Evolutionary conservation across 2,797 vertebrate genomes (phyloP).

Genomic region (Erethizon dorsatum): DNA sequence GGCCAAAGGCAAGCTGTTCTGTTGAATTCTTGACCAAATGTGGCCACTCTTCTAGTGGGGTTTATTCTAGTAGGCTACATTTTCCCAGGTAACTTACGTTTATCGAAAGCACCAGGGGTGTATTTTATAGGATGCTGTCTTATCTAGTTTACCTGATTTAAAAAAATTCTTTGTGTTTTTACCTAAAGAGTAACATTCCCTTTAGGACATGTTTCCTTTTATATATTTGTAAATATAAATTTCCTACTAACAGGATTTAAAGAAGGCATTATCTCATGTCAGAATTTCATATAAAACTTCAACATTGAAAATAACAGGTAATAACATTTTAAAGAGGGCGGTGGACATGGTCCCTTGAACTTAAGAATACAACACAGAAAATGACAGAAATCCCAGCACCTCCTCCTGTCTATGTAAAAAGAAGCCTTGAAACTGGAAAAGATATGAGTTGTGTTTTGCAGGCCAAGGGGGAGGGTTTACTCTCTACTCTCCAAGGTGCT

Average conservation of each 20-base stretch:
- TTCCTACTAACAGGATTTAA: slow-evolving; percentile 50
- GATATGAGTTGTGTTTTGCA: neutral
- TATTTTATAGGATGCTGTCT: neutral
- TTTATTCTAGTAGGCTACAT: neutral
- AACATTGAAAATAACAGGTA: slow-evolving; percentile 32
- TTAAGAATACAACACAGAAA: neutral
- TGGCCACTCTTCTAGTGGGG: neutral
- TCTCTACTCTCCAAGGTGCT: neutral
- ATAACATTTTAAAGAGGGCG: slow-evolving; percentile 18
- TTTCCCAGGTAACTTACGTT: neutral
- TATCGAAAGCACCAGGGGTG: slow-evolving; percentile 17
- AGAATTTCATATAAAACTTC: slow-evolving; percentile 59
- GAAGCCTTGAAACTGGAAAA: neutral
- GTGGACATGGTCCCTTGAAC: neutral
- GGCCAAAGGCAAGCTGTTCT: neutral
- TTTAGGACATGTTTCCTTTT: slow-evolving; percentile 2
- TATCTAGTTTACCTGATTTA: slow-evolving; percentile 18
- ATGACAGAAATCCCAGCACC: neutral
- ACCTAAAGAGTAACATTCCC: slow-evolving; percentile 46
- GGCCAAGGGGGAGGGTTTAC: neutral
- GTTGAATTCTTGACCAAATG: neutral
- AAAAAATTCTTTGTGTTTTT: neutral
- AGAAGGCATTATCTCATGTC: slow-evolving; percentile 23
- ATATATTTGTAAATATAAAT: slow-evolving; percentile 62
- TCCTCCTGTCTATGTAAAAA: neutral